These are phyloP conservation scores for Oophaga pumilio DNA, from an alignment of 2,113 vertebrate species.

Conservation along the genomic window DNA sequence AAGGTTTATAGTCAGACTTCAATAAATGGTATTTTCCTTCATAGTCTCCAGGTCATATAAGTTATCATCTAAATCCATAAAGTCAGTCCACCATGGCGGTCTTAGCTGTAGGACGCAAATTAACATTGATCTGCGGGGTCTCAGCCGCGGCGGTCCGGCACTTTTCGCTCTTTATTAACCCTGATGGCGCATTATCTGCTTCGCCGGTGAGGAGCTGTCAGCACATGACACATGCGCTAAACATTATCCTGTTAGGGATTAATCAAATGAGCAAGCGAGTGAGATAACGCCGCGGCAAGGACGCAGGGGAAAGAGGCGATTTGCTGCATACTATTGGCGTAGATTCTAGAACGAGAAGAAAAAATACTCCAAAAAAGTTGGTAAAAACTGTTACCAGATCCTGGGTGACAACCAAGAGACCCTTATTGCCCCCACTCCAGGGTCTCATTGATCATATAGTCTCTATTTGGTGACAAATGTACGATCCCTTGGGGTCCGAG, in stretches of 20 bases:
- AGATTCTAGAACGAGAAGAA: too few relatives aligned
- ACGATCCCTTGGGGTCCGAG: too few relatives aligned
- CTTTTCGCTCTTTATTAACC: constrained; percentile 26
- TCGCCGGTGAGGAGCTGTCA: constrained; percentile 20
- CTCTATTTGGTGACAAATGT: too few relatives aligned
- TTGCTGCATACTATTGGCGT: not conserved
- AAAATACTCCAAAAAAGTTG: too few relatives aligned
- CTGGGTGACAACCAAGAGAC: too few relatives aligned
- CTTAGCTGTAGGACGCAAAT: constrained; percentile 27
- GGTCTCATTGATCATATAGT: too few relatives aligned
- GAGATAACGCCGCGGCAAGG: not conserved
- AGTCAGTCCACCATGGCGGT: constrained; percentile 29
- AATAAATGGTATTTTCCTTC: constrained; percentile 25
- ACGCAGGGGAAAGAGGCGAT: not conserved
- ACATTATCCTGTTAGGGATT: constrained; percentile 37
- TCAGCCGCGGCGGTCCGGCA: not conserved
- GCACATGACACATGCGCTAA: constrained; percentile 16
- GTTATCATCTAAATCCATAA: constrained; percentile 48
- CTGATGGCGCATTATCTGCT: constrained; percentile 25
- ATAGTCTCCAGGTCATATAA: constrained; percentile 31
- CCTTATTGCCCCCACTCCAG: too few relatives aligned
- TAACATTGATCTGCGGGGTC: constrained; percentile 30
- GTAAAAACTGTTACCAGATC: too few relatives aligned
- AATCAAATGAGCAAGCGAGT: constrained; percentile 12
- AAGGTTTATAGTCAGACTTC: constrained; percentile 20